Evolutionary conservation across 2,113 vertebrate species (phyloP).

Genomic region (Pygoscelis adeliae): DNA sequence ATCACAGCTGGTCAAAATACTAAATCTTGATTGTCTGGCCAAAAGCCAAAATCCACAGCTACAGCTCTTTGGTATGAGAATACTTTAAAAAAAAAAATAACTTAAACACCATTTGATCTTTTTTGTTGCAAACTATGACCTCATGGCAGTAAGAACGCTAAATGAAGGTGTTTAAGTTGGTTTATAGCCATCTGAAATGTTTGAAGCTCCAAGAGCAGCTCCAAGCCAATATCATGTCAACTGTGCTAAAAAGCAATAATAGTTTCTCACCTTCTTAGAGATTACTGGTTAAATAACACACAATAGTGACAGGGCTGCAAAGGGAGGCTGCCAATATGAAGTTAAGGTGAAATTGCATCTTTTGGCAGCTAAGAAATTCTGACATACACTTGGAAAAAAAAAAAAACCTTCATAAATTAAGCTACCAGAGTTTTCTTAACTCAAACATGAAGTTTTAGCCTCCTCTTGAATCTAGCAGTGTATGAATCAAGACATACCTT

Average conservation of each 20-base stretch:
- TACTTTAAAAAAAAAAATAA: neutral
- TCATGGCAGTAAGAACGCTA: slow-evolving; percentile 65
- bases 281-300: slow-evolving; percentile 67
- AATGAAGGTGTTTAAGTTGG: slow-evolving; percentile 75
- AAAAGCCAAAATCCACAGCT: slow-evolving; percentile 69
- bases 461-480: neutral
- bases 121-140: slow-evolving; percentile 62
- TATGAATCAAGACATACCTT: neutral
- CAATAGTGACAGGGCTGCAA: slow-evolving; percentile 25
- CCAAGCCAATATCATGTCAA: slow-evolving; percentile 66
- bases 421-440: slow-evolving; percentile 45
- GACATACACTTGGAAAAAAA: neutral
- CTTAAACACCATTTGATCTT: slow-evolving; percentile 69
- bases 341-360: slow-evolving; percentile 55
- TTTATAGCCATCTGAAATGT: slow-evolving; percentile 70
- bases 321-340: slow-evolving; percentile 53
- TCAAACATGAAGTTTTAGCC: neutral
- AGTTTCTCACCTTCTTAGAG: slow-evolving; percentile 75
- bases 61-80: slow-evolving; percentile 61
- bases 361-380: slow-evolving; percentile 58
- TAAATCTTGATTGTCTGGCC: slow-evolving; percentile 70
- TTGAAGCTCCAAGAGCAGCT: slow-evolving; percentile 47
- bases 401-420: slow-evolving; percentile 33
- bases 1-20: slow-evolving; percentile 76
- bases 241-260: slow-evolving; percentile 66